Evolutionary conservation across 1,140 invertebrate genomes (phyloP), one percentile per base, ranked within the genome.

Genomic region (Dinothrombium tinctorium): DNA sequence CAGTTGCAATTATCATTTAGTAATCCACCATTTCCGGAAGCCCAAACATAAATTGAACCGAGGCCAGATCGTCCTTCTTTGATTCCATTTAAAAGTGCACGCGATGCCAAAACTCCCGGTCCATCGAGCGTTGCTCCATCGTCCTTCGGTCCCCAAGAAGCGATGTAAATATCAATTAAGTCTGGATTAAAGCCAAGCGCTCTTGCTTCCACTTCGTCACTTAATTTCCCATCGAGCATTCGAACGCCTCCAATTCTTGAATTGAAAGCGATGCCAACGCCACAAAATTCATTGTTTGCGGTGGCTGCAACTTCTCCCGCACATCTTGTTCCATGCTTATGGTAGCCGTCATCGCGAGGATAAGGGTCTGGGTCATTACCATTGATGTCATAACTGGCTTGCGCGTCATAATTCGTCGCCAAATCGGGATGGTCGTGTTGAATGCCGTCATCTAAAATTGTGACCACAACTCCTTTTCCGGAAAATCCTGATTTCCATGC

Each of bases 11-110:
- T 86, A 53, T 87, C 82, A 51, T 75, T 69, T 51, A 92, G 83
- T 29, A 83, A 68, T 1, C 90, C 90, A 5, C 90, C 90, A 58
- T 98, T 95, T 21, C 90, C 90, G 2, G 83, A 90, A 0, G 90
- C 90, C 86, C 90, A 96, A 0, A 98, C 81, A 59, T 92, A 98
- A 50, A 98, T 95, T 25, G 84, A 94, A 5, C 90, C 90, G 59
- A 82, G 79, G 14, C 89, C 87, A 47, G 70, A 67, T 1, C 90
- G 76, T 42, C 89, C 89, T 77, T 39, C 84, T 14, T 79, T 84
- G 15, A 95, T 82, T 39, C 89, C 89, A 58, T 92, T 81, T 32
- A 89, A 75, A 52, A 96, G 95, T 8, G 90, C 90, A 47, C 81
- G 67, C 42, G 80, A 87, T 0, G 90, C 92, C 20, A 95, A 62